Evolutionary conservation across 2,113 vertebrate species (phyloP).

Genomic region (Rhizomys pruinosus): DNA sequence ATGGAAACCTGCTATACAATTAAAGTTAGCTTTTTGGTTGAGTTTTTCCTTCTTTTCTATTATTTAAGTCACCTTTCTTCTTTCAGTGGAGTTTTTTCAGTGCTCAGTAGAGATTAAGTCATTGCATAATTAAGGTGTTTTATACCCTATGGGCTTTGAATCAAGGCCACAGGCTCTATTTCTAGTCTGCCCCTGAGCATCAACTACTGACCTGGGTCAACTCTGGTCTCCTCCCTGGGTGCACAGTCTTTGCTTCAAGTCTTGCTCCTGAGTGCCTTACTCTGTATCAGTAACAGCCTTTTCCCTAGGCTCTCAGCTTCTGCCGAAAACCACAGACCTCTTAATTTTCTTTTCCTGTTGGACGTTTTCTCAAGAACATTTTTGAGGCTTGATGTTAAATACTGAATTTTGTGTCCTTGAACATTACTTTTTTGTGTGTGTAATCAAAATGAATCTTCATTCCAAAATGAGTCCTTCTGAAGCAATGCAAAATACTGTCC

Average conservation of each 20-base stretch:
- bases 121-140: background rate
- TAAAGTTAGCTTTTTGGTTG: background rate
- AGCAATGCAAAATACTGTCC: background rate
- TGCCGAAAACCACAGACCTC: background rate
- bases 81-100: background rate
- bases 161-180: background rate
- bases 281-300: background rate
- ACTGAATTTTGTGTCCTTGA: background rate
- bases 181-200: background rate
- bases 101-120: background rate
- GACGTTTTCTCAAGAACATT: background rate
- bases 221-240: background rate
- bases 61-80: background rate
- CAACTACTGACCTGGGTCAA: background rate
- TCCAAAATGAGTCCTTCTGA: background rate
- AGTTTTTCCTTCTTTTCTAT: background rate
- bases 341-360: background rate
- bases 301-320: background rate
- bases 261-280: background rate
- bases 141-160: background rate
- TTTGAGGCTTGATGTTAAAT: background rate
- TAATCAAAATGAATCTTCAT: background rate
- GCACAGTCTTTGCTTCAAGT: background rate
- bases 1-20: background rate
- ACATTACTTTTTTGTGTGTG: background rate